These are phyloP conservation scores for Morelia viridis DNA, from an alignment of 2,797 vertebrate species.

Conservation along the genomic window DNA sequence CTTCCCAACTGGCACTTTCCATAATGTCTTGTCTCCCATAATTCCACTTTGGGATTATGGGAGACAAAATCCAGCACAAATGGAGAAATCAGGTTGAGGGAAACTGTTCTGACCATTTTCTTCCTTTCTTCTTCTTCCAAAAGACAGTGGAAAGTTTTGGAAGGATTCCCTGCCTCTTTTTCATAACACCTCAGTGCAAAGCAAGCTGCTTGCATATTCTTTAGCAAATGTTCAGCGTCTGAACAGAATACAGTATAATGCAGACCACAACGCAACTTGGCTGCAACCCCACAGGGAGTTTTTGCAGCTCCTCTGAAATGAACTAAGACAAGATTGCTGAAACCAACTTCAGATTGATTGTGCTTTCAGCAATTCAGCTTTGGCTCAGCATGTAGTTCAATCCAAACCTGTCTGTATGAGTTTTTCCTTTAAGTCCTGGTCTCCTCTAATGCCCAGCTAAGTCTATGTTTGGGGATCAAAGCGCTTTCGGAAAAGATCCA, in stretches of 20 bases:
- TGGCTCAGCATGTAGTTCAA: background rate
- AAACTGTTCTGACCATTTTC: background rate
- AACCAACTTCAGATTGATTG: constrained; percentile 3
- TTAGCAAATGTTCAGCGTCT: background rate
- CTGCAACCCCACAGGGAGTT: background rate
- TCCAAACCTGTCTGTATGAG: constrained; percentile 1
- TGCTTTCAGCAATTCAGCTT: constrained; percentile 21
- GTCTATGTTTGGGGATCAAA: constrained; percentile 6
- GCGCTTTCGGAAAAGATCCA: constrained; percentile 19
- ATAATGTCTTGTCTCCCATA: background rate
- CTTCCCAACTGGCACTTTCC: background rate
- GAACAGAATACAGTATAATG: background rate
- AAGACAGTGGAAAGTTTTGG: background rate
- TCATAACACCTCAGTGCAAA: background rate
- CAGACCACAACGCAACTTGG: background rate
- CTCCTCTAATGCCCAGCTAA: constrained; percentile 10
- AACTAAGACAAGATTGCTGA: background rate
- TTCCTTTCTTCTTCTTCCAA: background rate
- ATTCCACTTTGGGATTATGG: background rate
- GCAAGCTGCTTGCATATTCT: background rate
- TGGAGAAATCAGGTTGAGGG: background rate
- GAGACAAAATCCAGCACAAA: background rate
- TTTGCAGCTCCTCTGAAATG: background rate
- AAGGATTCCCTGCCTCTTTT: background rate
- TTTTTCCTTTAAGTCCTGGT: background rate